These are phyloP conservation scores for Lacanobia oleracea DNA, from an alignment of 2,888 invertebrate genomes.

Conservation along the genomic window DNA sequence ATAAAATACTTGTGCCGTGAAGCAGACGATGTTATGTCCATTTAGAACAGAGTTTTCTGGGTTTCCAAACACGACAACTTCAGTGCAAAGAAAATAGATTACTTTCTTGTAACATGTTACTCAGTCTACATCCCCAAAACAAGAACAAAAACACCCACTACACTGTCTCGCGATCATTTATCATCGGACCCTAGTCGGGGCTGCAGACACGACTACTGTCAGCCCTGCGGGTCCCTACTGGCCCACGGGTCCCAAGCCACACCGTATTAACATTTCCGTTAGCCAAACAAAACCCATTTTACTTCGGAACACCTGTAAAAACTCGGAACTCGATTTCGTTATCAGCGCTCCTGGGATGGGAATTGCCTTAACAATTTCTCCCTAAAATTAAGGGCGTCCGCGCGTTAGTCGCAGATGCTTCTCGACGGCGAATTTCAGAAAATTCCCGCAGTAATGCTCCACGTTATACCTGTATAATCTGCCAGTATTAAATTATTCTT, in stretches of 20 bases:
- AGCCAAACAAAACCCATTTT: slow-evolving; percentile 60
- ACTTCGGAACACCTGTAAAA: slow-evolving; percentile 70
- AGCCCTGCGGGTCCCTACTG: slow-evolving; percentile 25
- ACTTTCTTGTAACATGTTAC: slow-evolving; percentile 18
- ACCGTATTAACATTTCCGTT: slow-evolving; percentile 57
- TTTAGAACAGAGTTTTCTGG: not conserved
- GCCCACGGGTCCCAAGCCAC: slow-evolving; percentile 24
- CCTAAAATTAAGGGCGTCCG: slow-evolving; percentile 66
- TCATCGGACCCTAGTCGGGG: slow-evolving; percentile 42
- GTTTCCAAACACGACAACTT: slow-evolving; percentile 7
- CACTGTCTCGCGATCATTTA: slow-evolving; percentile 39
- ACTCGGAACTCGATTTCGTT: slow-evolving; percentile 65
- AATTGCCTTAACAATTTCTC: slow-evolving; percentile 68
- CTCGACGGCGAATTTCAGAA: slow-evolving; percentile 60
- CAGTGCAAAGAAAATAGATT: slow-evolving; percentile 26
- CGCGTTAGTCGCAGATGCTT: slow-evolving; percentile 71
- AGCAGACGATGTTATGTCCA: no score
- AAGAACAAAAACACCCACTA: slow-evolving; percentile 36
- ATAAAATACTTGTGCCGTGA: not conserved
- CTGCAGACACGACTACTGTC: slow-evolving; percentile 34
- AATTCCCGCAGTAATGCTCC: slow-evolving; percentile 55
- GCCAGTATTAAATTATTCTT: slow-evolving; percentile 55
- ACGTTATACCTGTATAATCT: slow-evolving; percentile 62
- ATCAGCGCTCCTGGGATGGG: slow-evolving; percentile 62
- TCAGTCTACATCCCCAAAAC: slow-evolving; percentile 19